phyloP scores from a whole-genome alignment of 2,113 vertebrate genomes.

The Falcunculus frontatus region DNA sequence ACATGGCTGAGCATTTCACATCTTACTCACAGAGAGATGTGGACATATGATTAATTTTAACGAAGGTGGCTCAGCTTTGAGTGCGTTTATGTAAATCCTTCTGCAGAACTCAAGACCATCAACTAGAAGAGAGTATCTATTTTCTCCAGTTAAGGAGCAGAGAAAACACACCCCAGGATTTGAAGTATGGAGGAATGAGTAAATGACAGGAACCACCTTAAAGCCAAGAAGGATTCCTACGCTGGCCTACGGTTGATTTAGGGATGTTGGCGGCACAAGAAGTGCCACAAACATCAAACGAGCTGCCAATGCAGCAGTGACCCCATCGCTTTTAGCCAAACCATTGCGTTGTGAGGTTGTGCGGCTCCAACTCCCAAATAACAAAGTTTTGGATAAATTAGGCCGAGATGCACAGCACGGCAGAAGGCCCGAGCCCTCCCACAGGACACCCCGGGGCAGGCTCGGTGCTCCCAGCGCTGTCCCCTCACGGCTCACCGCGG shows the following conservation, averaged over 20 bases:
- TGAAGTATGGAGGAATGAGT: accelerated
- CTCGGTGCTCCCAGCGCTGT: background rate
- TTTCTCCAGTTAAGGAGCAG: background rate
- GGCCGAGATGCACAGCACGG: accelerated
- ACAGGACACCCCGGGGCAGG: background rate
- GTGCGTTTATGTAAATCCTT: background rate
- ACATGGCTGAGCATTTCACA: background rate
- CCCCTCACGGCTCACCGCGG: background rate
- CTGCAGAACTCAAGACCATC: background rate
- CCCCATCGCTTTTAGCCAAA: background rate
- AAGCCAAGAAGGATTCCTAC: background rate
- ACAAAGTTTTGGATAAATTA: accelerated
- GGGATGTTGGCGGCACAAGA: background rate
- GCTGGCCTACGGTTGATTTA: accelerated
- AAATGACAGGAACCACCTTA: background rate
- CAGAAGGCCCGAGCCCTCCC: background rate
- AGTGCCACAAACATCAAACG: accelerated
- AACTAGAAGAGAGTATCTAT: background rate
- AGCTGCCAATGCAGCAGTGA: accelerated
- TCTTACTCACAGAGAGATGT: background rate
- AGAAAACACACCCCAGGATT: background rate
- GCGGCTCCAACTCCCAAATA: accelerated
- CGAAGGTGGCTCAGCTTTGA: background rate
- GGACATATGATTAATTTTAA: background rate
- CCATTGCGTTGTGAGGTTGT: accelerated